Evolutionary conservation across 2,113 vertebrate species (phyloP), one percentile per base, ranked within the genome.

Genomic region (Tretioscincus oriximinensis): DNA sequence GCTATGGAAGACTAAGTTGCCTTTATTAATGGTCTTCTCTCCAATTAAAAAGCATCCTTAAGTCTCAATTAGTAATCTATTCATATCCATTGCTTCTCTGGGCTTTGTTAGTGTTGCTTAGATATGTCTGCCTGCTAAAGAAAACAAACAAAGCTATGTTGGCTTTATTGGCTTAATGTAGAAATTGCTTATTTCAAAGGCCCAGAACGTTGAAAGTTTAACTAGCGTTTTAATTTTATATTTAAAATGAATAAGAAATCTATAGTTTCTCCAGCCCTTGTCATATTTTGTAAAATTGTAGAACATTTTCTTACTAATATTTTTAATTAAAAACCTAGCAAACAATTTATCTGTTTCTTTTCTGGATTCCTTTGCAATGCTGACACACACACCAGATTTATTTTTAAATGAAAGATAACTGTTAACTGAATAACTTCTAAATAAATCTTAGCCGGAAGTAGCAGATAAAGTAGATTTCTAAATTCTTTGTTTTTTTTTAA

Each of bases 61-160:
- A 78, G 18, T 74, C 28, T 69, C 64, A 83, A 20, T 85, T 76
- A 86, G 31, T 84, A 54, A 81, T 86, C 73, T 70, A 16, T 83
- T 82, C 65, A 65, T 0, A 22, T 7, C n/a, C 16, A 82, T 26
- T 47, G 4, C 61, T 20, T 81, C 85, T 87, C 66, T 58, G 74
- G 66, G 54, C 76, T 89, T 90, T 88, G 2, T 0, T 87, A 63
- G 3, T 65, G 35, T 76, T 28, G 54, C n/a, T 87, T 76, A 68
- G 80, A 81, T 16, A 66, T 69, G 49, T 61, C 84, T 31, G 73
- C n/a, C 21, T 81, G 77, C 22, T 76, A 73, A 47, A 69, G 54
- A 58, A 77, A 76, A 22, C 79, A 77, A 29, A 14, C 66, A 69
- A 58, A 18, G 16, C 12, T 47, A 2, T 68, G 21, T 8, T 60